Base-by-base conservation (phyloP, 2,113 vertebrate genomes). In the Planiliza haematocheilus region DNA sequence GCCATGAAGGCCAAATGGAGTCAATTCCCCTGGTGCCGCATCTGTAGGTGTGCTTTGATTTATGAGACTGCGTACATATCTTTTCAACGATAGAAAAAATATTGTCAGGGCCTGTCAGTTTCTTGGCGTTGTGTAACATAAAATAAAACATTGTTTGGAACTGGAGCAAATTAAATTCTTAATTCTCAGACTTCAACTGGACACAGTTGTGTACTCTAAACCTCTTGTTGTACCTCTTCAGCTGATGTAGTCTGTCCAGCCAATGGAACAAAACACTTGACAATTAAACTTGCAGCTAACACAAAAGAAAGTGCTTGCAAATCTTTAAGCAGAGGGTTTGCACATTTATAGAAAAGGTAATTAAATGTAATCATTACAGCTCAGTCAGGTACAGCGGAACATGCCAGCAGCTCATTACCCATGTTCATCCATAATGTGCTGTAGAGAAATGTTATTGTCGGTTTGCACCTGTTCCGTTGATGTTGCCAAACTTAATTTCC, bases 1-100 rank as follows among this genome's bases (percentile, higher is more conserved):
- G 79, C 56, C 84, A 79, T 7, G 0, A 7, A 62, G 84, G 81
- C 90, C 85, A 90, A 89, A 87, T 18, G 50, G 51, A 86, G 77
- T 58, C 66, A 66, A 55, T 84, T 86, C 43, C 56, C 57, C 24
- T 4, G 36, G 51, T 61, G 30, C 34, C 24, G 38, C 34, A 45
- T 56, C 58, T 34, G 13, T 39, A 80, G 36, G 42, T 38, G 6
- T 12, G 20, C 30, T 66, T 57, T 74, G 84, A 88, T 80, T 81
- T 67, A 84, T 73, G 59, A 50, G 34, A 79, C n/a, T 8, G 12
- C 8, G n/a, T n/a, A n/a, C n/a, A 49, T 70, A 79, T 74, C 41
- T 59, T 70, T 37, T 48, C 16, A 46, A 24, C 59, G 43, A 69
- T 42, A 6, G 17, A 56, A 50, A 43, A 67, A 42, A 30, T 2